Percentiles rank a stretch among this genome's conserved stretches.
Evolutionary conservation across 2,797 vertebrate genomes (phyloP).

Genomic region (Novumbra hubbsi): DNA sequence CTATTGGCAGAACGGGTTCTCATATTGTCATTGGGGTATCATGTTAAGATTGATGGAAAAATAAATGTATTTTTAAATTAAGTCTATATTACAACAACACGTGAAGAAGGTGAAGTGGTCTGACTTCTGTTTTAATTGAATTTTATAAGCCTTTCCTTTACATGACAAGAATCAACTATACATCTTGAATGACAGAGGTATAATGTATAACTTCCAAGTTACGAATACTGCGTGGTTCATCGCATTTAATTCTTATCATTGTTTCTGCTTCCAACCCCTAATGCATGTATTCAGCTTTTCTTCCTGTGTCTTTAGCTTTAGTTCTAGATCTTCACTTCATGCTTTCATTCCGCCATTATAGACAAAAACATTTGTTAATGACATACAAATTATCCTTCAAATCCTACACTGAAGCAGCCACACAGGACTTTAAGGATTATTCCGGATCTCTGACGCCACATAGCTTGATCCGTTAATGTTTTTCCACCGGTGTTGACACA

Average conservation of each 20-base stretch:
- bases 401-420: slow-evolving; percentile 1
- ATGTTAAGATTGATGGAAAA: too few species aligned
- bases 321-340: not conserved
- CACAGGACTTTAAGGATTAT: not conserved
- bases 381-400: not conserved
- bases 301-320: not conserved
- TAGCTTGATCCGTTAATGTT: slow-evolving; percentile 13
- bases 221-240: too few species aligned
- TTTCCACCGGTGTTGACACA: slow-evolving; percentile 18
- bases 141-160: too few species aligned
- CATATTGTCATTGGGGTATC: too few species aligned
- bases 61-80: too few species aligned
- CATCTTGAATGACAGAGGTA: too few species aligned
- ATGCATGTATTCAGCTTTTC: not conserved
- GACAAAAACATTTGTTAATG: not conserved
- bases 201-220: too few species aligned
- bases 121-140: too few species aligned
- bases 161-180: too few species aligned
- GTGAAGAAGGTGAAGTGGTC: too few species aligned
- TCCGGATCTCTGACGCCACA: not conserved
- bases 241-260: not conserved
- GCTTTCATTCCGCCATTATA: not conserved
- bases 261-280: not conserved
- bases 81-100: too few species aligned
- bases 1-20: too few species aligned